Evolutionary conservation across 2,888 invertebrate species (phyloP), one percentile per base, ranked within the genome.

Genomic region (Melieria crassipennis): DNA sequence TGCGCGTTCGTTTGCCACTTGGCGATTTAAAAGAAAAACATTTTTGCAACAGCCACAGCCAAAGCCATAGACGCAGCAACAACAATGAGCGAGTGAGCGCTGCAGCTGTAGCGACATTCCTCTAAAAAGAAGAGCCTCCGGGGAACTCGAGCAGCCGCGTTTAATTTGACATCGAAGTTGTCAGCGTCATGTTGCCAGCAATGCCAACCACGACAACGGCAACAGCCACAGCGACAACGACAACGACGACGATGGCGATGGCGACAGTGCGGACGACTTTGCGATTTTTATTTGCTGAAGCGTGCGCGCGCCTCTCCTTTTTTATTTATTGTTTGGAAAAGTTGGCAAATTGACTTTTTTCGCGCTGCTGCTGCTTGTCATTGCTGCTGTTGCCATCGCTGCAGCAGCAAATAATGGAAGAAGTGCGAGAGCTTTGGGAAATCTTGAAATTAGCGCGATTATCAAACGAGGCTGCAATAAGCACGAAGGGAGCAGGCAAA

Each of bases 401-500:
- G 30, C 30, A 30, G 30, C 30, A 30, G 30, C 30, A 30, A 30
- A 55, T 69, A 63, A 64, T 65, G 61, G 58, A 75, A 75, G 75
- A 75, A 74, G 75, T 73, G 74, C 75, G 69, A 70, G 78, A 76
- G 79, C 79, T 79, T 77, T 82, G 84, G 84, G 84, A 84, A 84
- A 85, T 85, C 83, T 85, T 84, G 82, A 82, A 85, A 84, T 84
- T 84, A 84, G 84, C 85, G 83, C 83, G 83, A 85, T 84, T 84
- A 84, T 82, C 81, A 77, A 77, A 75, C 75, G 76, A 70, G 69
- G 73, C 70, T 73, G 70, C 66, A 58, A 62, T 67, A 69, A 73
- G 61, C 60, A 50, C 30, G 30, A 30, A 30, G 30, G 30, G 30
- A 57, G 56, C 47, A 43, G 30, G 56, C 61, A 69, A 69, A 62